These are phyloP conservation scores for Agelas oroides DNA, from an alignment of 37 sponge, comb jelly and placozoan genomes.

Conservation along the genomic window DNA sequence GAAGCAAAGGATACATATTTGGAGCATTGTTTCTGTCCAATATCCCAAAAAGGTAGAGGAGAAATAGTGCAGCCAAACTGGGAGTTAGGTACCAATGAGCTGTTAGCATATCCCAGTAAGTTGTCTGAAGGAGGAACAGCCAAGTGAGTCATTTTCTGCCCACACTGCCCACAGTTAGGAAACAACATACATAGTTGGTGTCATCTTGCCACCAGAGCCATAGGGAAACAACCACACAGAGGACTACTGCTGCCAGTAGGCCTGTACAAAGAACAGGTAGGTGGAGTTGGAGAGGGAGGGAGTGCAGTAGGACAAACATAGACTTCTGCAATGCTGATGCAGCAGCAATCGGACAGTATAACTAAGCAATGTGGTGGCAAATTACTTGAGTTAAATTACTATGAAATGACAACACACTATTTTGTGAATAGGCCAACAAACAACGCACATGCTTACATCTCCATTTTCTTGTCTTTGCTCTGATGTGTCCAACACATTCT, in stretches of 20 bases:
- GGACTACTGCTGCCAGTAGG: constrained; percentile 18
- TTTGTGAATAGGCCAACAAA: no score
- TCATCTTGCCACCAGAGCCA: constrained; percentile 69
- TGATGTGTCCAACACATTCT: constrained; percentile 69
- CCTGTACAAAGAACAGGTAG: constrained; percentile 26
- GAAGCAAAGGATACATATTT: constrained; percentile 61
- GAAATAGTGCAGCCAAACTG: constrained; percentile 38
- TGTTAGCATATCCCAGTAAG: constrained; percentile 43
- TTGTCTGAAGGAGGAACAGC: constrained; percentile 19
- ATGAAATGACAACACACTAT: no score
- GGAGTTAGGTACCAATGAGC: constrained; percentile 49
- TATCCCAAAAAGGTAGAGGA: constrained; percentile 62
- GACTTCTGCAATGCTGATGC: no score
- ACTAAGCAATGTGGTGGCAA: no score
- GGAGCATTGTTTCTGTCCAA: constrained; percentile 64
- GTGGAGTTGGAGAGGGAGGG: background rate
- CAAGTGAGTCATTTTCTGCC: background rate
- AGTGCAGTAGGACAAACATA: no score
- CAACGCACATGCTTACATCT: constrained; percentile 45
- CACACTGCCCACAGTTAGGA: background rate
- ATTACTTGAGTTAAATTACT: no score
- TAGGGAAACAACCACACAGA: constrained; percentile 55
- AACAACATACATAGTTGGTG: constrained; percentile 60
- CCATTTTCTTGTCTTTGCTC: constrained; percentile 67
- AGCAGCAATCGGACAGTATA: no score